Evolutionary conservation across 1,140 invertebrate genomes (phyloP).

Genomic region (Drosophila mauritiana): DNA sequence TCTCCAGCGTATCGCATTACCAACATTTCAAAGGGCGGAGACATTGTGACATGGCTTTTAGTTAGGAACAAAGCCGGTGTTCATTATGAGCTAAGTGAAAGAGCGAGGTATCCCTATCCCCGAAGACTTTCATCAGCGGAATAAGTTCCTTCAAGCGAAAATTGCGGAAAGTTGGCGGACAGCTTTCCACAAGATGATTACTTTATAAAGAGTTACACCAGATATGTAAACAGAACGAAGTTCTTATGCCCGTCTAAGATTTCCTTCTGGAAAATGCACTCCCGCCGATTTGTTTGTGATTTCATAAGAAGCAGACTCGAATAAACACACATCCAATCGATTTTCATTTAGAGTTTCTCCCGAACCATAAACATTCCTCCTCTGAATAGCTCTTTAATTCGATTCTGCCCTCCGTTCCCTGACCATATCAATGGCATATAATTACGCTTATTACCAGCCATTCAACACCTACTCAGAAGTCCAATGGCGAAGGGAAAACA

Average conservation of each 20-base stretch:
- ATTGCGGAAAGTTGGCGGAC: not conserved
- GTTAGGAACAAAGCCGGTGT: slow-evolving; percentile 42
- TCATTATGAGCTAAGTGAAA: slow-evolving; percentile 30
- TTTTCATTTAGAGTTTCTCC: not conserved
- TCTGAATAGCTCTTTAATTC: slow-evolving; percentile 20
- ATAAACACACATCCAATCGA: slow-evolving; percentile 17
- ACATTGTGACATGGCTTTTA: slow-evolving; percentile 47
- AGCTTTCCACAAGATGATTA: not conserved
- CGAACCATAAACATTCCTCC: slow-evolving; percentile 16
- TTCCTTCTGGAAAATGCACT: slow-evolving; percentile 3
- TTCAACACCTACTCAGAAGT: slow-evolving; percentile 73
- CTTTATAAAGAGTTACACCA: not conserved
- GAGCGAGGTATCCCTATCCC: slow-evolving; percentile 5
- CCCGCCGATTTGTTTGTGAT: slow-evolving; percentile 7
- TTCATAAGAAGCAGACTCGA: not conserved
- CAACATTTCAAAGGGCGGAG: slow-evolving; percentile 63
- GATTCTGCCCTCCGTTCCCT: slow-evolving; percentile 15
- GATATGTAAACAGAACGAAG: not conserved
- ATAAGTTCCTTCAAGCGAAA: not conserved
- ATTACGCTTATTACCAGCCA: slow-evolving; percentile 74
- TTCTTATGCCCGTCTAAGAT: not conserved
- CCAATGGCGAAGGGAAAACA: not conserved
- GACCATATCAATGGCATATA: slow-evolving; percentile 67
- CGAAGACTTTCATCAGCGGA: slow-evolving; percentile 14
- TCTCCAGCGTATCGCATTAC: slow-evolving; percentile 69